Evolutionary conservation across 1,140 invertebrate species (phyloP).

Genomic region (Drosophila albomicans): DNA sequence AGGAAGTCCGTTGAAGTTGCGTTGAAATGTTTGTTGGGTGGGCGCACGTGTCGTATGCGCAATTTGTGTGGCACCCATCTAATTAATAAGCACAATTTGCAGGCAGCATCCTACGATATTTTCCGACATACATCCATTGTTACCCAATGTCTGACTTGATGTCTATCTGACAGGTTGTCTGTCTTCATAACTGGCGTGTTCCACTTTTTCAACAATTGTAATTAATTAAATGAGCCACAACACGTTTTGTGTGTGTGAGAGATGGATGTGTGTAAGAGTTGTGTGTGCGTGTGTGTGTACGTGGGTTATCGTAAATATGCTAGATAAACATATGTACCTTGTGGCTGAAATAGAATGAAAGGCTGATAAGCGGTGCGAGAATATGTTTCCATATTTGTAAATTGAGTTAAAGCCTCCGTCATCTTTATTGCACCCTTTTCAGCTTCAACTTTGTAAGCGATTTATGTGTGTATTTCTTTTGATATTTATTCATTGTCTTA

Average conservation of each 20-base stretch:
- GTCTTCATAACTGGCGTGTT: constrained; percentile 19
- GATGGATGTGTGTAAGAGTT: background rate
- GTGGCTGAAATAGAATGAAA: background rate
- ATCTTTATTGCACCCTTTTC: background rate
- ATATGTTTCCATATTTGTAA: background rate
- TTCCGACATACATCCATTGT: constrained; percentile 18
- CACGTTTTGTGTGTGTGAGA: too few species aligned
- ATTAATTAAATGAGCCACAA: constrained; percentile 49
- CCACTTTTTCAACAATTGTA: constrained; percentile 38
- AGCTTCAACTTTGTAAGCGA: background rate
- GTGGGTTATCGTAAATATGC: background rate
- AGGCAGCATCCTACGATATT: constrained; percentile 20
- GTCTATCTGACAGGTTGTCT: constrained; percentile 39
- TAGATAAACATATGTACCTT: constrained; percentile 16
- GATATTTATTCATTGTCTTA: constrained; percentile 2
- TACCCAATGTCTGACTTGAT: constrained; percentile 9
- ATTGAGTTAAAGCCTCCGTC: background rate
- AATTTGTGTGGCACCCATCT: constrained; percentile 62
- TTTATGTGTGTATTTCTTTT: constrained; percentile 14
- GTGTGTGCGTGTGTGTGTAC: background rate
- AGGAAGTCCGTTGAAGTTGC: background rate
- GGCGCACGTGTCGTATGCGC: constrained; percentile 53
- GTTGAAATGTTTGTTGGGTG: background rate
- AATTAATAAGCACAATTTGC: constrained; percentile 64
- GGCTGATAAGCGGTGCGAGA: constrained; percentile 4